Base-by-base conservation (phyloP, 1,140 invertebrate genomes). In the Carcinoscorpius rotundicauda region DNA sequence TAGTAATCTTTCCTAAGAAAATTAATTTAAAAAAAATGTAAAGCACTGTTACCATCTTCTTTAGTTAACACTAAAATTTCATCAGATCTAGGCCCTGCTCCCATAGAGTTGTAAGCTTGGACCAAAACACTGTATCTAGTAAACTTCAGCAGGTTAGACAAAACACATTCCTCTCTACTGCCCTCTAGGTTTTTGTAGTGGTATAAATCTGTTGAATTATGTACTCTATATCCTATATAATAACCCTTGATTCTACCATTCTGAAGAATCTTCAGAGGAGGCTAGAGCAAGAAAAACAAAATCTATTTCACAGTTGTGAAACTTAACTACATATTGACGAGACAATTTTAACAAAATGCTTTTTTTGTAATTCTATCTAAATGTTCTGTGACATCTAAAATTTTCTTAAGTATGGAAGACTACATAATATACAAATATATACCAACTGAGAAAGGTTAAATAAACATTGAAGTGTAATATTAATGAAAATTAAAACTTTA, bases 131-230 rank as follows among this genome's bases (percentile, higher is more conserved):
- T 70, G 68, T 82, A 82, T 61, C 75, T 73, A 4, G 79, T 81
- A 64, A 69, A 79, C 50, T 68, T 62, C 48, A 68, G 61, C 52
- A 70, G 52, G 10, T 64, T 62, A 11, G 60, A 67, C 5, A 67
- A 56, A 29, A 63, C 51, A 52, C 63, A 64, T 64, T 64, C 61
- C 52, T 68, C 64, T 74, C 62, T 58, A n/a, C 66, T 55, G 55
- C 93, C 91, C 76, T 94, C 91, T 11, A 94, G 88, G 64, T 91
- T 94, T 79, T 94, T 91, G 74, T 92, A 95, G 64, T 93, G 83
- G 74, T 89, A 94, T 1, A 88, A 66, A 52, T 71, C 69, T 60
- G 63, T 56, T 49, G 67, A 64, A 50, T 79, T 77, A 67, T 77
- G 75, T 55, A 75, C 73, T 64, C 77, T 75, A 65, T 77, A 81